Conservation (phyloP, 30 jellyfish, hydroid and myxozoan genomes). For the Aurelia coerulea region DNA sequence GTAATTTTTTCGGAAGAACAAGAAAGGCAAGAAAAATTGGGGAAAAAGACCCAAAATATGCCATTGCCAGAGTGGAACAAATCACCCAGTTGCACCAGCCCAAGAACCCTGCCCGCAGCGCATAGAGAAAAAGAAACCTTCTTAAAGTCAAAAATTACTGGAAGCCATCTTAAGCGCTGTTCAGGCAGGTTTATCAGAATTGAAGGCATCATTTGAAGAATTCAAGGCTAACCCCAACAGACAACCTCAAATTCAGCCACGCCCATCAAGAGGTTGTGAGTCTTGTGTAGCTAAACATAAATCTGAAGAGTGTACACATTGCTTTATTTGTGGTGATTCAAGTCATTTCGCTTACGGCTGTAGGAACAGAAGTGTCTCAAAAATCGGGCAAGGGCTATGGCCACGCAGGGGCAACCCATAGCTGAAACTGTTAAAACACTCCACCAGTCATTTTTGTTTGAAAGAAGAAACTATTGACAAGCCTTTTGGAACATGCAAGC, state of each 20-base stretch:
- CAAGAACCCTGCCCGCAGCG: neutral
- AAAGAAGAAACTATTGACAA: slow-evolving; percentile 32
- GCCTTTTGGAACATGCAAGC: slow-evolving; percentile 21
- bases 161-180: slow-evolving; percentile 45
- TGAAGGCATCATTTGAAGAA: slow-evolving; percentile 47
- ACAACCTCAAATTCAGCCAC: slow-evolving; percentile 10
- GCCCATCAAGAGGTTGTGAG: slow-evolving; percentile 39
- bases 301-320: slow-evolving; percentile 56
- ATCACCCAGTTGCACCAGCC: slow-evolving; percentile 15
- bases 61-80: slow-evolving; percentile 21
- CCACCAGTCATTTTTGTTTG: slow-evolving; percentile 33
- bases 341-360: slow-evolving; percentile 55
- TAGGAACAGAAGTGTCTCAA: slow-evolving; percentile 17
- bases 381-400: slow-evolving; percentile 45
- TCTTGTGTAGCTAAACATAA: slow-evolving; percentile 18
- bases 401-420: slow-evolving; percentile 53
- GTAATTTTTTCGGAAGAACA: slow-evolving; percentile 34
- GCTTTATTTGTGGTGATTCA: slow-evolving; percentile 61
- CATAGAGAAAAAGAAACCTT: slow-evolving; percentile 14
- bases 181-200: slow-evolving; percentile 34
- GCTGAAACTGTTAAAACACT: slow-evolving; percentile 33
- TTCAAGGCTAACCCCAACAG: slow-evolving; percentile 24
- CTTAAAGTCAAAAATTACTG: slow-evolving; percentile 10
- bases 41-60: neutral
- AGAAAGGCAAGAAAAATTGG: slow-evolving; percentile 63